These are phyloP conservation scores for Eristalinus aeneus DNA, from an alignment of 2,888 invertebrate genomes.

Conservation along the genomic window DNA sequence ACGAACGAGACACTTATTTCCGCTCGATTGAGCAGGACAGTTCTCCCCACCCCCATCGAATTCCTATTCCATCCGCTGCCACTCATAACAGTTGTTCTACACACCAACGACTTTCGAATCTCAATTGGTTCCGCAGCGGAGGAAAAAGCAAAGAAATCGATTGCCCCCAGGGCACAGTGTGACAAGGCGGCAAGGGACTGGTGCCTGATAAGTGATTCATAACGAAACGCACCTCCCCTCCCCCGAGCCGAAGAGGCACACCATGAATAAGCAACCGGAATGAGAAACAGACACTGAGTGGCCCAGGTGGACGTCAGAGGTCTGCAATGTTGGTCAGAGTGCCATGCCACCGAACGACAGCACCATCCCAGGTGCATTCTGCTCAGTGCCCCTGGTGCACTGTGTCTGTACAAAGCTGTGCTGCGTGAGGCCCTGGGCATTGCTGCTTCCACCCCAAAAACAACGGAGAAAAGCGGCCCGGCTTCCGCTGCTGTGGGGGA, in stretches of 20 bases:
- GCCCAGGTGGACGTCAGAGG: neutral
- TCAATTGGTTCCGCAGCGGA: neutral
- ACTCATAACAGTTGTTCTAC: neutral
- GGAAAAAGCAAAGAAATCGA: neutral
- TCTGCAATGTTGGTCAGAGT: neutral
- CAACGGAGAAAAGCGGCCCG: neutral
- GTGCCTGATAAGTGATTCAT: neutral
- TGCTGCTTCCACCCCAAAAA: neutral
- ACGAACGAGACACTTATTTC: slow-evolving; percentile 7
- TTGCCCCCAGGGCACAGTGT: neutral
- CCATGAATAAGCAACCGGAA: neutral
- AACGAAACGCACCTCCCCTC: neutral
- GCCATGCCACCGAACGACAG: neutral
- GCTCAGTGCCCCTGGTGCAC: neutral
- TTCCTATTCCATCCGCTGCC: neutral
- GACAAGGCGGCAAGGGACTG: neutral
- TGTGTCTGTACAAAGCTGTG: neutral
- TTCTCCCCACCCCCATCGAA: neutral
- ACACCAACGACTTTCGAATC: neutral
- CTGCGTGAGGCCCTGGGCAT: neutral
- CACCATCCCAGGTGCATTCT: neutral
- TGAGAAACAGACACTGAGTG: neutral
- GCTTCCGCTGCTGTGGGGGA: slow-evolving; percentile 1
- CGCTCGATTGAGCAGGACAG: slow-evolving; percentile 31
- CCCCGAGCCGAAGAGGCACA: neutral